Conservation (phyloP, 2,888 invertebrate species). For the Nowickia ferox region DNA sequence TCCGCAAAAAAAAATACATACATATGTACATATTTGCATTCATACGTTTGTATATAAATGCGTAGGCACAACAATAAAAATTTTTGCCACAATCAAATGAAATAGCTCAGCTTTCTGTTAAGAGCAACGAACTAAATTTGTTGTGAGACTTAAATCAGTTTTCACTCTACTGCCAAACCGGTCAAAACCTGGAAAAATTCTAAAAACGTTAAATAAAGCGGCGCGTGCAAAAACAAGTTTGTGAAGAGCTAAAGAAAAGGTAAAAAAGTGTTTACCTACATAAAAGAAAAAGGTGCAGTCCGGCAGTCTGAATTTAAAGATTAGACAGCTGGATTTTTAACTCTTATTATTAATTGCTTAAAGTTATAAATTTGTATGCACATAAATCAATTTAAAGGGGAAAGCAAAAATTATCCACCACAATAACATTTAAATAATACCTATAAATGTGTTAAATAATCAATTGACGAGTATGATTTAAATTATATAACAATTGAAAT, state of each 20-base stretch:
- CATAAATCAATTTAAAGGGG: neutral
- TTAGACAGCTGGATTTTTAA: constrained; percentile 33
- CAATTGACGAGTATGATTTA: constrained; percentile 3
- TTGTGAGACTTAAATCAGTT: constrained; percentile 73
- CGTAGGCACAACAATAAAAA: constrained; percentile 13
- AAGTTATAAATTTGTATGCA: neutral
- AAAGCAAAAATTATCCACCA: neutral
- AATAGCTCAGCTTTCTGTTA: constrained; percentile 48
- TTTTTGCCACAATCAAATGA: neutral
- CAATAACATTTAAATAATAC: neutral
- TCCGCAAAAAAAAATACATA: constrained; percentile 57
- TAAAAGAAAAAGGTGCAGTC: neutral
- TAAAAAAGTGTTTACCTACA: constrained; percentile 13
- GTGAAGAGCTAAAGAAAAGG: constrained; percentile 39
- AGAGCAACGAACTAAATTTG: constrained; percentile 62
- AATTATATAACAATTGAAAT: constrained; percentile 51
- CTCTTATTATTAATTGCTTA: neutral
- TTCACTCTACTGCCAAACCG: constrained; percentile 78
- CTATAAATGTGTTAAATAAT: neutral
- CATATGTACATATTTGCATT: neutral
- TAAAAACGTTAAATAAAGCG: constrained; percentile 15
- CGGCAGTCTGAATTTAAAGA: neutral
- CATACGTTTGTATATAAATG: no score
- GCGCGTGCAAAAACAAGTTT: constrained; percentile 33
- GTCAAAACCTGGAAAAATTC: constrained; percentile 67